Percentiles rank a stretch among this genome's conserved stretches.
phyloP scores from a whole-genome alignment of 1,140 invertebrate species.

The Drosophila parabipectinata region DNA sequence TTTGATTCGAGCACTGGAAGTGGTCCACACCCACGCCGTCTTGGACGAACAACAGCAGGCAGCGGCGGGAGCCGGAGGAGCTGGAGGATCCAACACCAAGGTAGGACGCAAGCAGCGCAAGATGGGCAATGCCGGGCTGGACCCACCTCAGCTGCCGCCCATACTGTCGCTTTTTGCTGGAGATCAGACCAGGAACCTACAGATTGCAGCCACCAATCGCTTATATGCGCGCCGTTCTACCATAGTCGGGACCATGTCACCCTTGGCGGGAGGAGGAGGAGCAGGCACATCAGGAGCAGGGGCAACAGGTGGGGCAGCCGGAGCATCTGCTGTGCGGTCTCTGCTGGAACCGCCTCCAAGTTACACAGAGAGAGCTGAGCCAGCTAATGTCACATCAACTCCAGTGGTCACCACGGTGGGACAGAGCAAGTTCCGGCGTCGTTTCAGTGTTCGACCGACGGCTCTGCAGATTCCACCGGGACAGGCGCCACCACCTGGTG shows the following conservation, averaged over 20 bases:
- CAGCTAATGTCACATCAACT: not conserved
- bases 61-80: not conserved
- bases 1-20: constrained; percentile 88
- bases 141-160: constrained; percentile 78
- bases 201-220: constrained; percentile 69
- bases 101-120: constrained; percentile 84
- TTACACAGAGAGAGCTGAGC: constrained; percentile 54
- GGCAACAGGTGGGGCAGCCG: not conserved
- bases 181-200: constrained; percentile 60
- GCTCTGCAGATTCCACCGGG: constrained; percentile 80
- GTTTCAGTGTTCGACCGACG: constrained; percentile 80
- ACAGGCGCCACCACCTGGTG: constrained; percentile 74
- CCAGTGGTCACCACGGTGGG: constrained; percentile 1
- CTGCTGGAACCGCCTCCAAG: constrained; percentile 74
- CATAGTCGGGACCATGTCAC: constrained; percentile 76
- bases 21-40: constrained; percentile 85
- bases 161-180: constrained; percentile 73
- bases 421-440: constrained; percentile 71
- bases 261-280: constrained; percentile 7
- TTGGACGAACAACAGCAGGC: constrained; percentile 66
- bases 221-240: constrained; percentile 76
- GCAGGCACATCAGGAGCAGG: not conserved
- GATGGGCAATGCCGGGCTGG: constrained; percentile 85
- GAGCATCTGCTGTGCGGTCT: constrained; percentile 4
- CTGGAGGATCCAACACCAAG: constrained; percentile 2